Evolutionary conservation across 2,113 vertebrate species (phyloP).

Genomic region (Beaufortia kweichowensis): DNA sequence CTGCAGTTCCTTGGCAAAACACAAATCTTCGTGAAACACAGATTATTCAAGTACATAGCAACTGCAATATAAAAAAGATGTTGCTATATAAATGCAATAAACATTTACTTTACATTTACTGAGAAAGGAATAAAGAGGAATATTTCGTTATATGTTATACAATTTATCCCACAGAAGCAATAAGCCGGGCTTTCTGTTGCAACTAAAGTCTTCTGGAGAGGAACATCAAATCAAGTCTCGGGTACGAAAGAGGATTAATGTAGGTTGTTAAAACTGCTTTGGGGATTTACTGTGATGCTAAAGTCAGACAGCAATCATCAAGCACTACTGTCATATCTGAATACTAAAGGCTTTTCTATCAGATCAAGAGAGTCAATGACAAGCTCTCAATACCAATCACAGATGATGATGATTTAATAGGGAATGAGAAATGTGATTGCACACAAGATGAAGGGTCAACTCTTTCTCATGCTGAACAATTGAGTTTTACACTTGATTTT

Average conservation of each 20-base stretch:
- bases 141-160: background rate
- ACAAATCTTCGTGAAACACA: too few species aligned
- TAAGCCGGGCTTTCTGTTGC: slow-evolving; percentile 44
- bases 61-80: too few species aligned
- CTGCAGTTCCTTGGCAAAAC: too few species aligned
- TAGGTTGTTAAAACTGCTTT: slow-evolving; percentile 66
- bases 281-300: slow-evolving; percentile 66
- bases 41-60: too few species aligned
- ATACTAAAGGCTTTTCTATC: slow-evolving; percentile 19
- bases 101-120: too few species aligned
- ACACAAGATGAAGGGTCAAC: background rate
- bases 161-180: slow-evolving; percentile 31
- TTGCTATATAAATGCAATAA: too few species aligned
- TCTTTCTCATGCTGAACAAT: background rate
- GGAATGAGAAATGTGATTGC: background rate
- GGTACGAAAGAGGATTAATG: slow-evolving; percentile 77
- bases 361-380: slow-evolving; percentile 6
- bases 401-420: background rate
- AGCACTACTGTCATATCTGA: slow-evolving; percentile 49
- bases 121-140: background rate
- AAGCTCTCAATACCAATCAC: slow-evolving; percentile 8
- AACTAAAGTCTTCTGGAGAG: slow-evolving; percentile 62
- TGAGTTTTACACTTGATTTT: background rate
- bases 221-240: slow-evolving; percentile 74
- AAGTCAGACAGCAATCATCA: slow-evolving; percentile 64